phyloP scores from a whole-genome alignment of 2,797 vertebrate species.

The Sebastiscus tertius region DNA sequence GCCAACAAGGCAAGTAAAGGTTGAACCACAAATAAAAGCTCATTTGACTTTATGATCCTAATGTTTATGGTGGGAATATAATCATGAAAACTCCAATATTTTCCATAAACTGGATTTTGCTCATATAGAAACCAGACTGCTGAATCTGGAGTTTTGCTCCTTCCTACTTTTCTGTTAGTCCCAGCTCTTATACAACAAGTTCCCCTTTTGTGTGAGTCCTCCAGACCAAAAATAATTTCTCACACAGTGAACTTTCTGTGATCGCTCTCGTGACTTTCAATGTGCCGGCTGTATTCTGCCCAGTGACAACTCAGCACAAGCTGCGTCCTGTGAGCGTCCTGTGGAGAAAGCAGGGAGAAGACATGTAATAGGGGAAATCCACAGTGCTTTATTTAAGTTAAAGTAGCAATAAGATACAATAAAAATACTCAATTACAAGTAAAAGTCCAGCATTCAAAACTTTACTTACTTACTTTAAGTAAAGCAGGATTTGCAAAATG shows the following conservation, averaged over 20 bases:
- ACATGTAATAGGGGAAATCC: not conserved
- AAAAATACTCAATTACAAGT: not conserved
- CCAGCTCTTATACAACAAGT: conserved; percentile 56
- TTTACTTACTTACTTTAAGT: not conserved
- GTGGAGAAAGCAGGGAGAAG: not conserved
- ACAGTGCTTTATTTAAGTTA: not conserved
- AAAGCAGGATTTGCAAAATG: not conserved
- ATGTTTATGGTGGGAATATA: not conserved
- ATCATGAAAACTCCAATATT: not conserved
- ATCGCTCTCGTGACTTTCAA: conserved; percentile 36
- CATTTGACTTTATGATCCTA: not conserved
- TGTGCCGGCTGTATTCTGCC: not conserved
- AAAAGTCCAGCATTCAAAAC: not conserved
- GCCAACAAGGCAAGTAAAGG: not conserved
- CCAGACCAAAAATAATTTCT: conserved; percentile 29
- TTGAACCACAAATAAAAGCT: not conserved
- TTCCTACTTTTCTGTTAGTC: conserved; percentile 28
- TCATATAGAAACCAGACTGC: conserved; percentile 43
- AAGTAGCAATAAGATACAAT: not conserved
- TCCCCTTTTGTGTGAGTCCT: conserved; percentile 52
- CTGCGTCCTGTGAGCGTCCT: not conserved
- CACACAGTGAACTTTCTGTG: conserved; percentile 19
- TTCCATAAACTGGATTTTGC: conserved; percentile 26
- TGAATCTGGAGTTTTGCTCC: conserved; percentile 56
- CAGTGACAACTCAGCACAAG: not conserved